phyloP scores from a whole-genome alignment of 1,140 invertebrate species.

The Heliconius melpomene region DNA sequence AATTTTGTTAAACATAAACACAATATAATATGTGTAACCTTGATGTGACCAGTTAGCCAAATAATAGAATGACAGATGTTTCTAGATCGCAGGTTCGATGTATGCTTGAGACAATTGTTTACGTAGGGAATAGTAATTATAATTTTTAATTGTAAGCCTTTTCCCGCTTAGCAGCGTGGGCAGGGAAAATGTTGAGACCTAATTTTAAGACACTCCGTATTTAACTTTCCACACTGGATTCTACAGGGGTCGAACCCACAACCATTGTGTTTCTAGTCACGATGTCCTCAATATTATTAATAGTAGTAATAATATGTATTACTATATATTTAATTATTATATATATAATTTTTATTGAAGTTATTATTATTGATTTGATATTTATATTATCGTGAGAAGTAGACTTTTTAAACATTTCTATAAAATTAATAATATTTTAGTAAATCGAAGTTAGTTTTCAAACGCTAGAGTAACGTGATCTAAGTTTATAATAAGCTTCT shows the following conservation, averaged over 20 bases:
- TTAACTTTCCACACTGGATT: background rate
- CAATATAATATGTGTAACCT: background rate
- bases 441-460: constrained; percentile 27
- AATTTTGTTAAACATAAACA: background rate
- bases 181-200: too few species aligned
- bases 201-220: too few species aligned
- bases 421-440: constrained; percentile 31
- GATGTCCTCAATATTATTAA: too few species aligned
- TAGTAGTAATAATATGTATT: too few species aligned
- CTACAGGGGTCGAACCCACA: background rate
- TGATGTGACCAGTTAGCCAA: background rate
- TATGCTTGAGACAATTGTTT: background rate
- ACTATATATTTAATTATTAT: too few species aligned
- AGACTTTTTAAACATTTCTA: background rate
- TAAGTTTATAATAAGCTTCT: constrained; percentile 3
- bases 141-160: too few species aligned
- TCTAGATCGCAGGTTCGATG: background rate
- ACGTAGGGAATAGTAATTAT: too few species aligned
- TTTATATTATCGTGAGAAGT: constrained; percentile 2
- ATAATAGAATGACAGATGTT: background rate
- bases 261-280: too few species aligned
- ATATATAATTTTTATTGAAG: too few species aligned
- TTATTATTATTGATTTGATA: background rate
- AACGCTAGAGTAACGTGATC: constrained; percentile 12
- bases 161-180: too few species aligned